Percentiles rank a stretch among this genome's conserved stretches.
Conservation (phyloP, 2,797 vertebrate species). For the Anableps anableps region DNA sequence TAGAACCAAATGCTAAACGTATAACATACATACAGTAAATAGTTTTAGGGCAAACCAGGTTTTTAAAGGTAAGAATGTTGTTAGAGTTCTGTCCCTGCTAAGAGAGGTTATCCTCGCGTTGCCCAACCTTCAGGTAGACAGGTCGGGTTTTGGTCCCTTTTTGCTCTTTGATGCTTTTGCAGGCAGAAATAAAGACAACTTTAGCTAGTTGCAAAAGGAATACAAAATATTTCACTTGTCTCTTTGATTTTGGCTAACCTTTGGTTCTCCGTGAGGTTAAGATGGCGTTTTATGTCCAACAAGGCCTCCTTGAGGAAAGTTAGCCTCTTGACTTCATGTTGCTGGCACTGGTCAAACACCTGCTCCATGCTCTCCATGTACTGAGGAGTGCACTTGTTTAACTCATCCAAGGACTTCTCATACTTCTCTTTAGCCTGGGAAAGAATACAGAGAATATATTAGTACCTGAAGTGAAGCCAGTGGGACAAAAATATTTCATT, state of each 20-base stretch:
- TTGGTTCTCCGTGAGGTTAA: conserved; percentile 95
- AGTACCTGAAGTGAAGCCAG: neutral
- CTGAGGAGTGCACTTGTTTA: conserved; percentile 91
- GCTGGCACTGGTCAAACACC: conserved; percentile 98
- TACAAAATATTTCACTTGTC: neutral
- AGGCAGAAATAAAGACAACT: neutral
- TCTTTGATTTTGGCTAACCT: conserved; percentile 77
- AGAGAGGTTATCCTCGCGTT: neutral
- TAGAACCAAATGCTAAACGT: neutral
- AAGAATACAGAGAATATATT: conserved; percentile 13
- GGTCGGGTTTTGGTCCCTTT: neutral
- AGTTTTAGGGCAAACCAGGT: neutral
- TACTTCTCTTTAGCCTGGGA: conserved; percentile 95
- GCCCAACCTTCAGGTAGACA: neutral
- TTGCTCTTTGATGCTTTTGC: neutral
- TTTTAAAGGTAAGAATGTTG: neutral
- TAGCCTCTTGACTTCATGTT: conserved; percentile 95
- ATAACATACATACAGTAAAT: neutral
- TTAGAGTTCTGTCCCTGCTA: neutral
- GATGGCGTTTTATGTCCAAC: conserved; percentile 95
- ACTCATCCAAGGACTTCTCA: conserved; percentile 93
- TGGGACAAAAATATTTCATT: neutral
- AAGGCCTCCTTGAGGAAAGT: conserved; percentile 95
- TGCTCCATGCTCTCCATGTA: conserved; percentile 98
- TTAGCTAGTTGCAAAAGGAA: neutral